Conservation (phyloP, 2,888 invertebrate genomes). For the Drosophila mimetica region DNA sequence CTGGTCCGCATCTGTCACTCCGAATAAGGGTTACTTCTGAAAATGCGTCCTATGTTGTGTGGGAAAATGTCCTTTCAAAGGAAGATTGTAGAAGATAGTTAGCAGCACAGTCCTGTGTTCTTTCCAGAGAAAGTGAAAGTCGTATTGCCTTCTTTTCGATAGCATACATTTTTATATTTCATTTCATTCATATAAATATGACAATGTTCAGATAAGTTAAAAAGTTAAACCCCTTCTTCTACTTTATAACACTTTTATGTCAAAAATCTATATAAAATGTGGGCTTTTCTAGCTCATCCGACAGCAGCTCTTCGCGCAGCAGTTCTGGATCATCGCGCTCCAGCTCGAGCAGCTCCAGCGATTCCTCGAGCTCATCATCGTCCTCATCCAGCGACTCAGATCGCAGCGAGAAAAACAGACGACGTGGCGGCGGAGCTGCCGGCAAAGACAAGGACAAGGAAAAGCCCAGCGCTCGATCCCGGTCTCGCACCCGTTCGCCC, state of each 20-base stretch:
- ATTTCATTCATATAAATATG: no score
- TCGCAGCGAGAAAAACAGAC: conserved; percentile 83
- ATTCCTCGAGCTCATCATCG: conserved; percentile 86
- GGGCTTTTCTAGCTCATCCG: conserved; percentile 87
- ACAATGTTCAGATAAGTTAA: no score
- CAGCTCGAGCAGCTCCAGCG: conserved; percentile 88
- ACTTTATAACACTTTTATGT: not conserved
- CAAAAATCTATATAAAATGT: not conserved
- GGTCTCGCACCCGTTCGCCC: conserved; percentile 67
- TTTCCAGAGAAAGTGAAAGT: no score
- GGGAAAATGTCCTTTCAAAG: not conserved
- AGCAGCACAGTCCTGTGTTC: no score
- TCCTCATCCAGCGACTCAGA: conserved; percentile 88
- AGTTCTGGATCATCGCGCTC: conserved; percentile 91
- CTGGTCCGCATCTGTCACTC: not conserved
- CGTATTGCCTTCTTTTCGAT: no score
- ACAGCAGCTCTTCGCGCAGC: conserved; percentile 91
- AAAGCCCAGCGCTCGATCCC: conserved; percentile 43
- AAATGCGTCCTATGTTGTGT: not conserved
- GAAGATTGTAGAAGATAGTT: not conserved
- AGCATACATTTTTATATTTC: no score
- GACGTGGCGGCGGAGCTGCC: conserved; percentile 49
- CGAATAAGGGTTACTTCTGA: conserved; percentile 6
- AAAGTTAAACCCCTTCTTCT: no score
- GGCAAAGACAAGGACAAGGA: conserved; percentile 51